Evolutionary conservation across 2,113 vertebrate genomes (phyloP).

Genomic region (Lichenostomus cassidix): DNA sequence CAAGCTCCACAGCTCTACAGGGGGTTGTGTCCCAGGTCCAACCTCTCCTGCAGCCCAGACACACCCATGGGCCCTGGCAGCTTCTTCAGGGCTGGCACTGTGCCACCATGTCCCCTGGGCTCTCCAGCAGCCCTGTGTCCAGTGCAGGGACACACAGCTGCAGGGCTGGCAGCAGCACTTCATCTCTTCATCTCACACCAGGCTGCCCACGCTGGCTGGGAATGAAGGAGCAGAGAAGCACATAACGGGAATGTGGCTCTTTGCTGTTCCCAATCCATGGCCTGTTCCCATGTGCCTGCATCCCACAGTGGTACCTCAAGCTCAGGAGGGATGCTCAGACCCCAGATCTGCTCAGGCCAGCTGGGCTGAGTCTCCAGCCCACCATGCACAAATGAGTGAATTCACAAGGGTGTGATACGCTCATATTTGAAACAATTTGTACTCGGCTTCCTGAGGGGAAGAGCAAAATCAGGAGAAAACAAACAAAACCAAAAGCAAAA

Average conservation of each 20-base stretch:
- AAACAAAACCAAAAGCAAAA: background rate
- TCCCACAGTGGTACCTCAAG: accelerated
- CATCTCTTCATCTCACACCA: background rate
- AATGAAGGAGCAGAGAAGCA: background rate
- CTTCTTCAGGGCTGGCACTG: background rate
- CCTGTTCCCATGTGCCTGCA: background rate
- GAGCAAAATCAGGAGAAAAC: background rate
- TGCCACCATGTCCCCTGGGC: background rate
- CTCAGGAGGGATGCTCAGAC: background rate
- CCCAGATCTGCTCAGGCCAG: background rate
- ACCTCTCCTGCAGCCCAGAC: background rate
- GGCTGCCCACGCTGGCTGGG: background rate
- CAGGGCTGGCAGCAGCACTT: background rate
- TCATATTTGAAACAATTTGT: background rate
- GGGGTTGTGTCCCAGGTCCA: background rate
- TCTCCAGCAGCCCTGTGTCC: background rate
- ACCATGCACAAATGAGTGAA: accelerated
- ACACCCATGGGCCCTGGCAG: background rate
- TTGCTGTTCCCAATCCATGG: background rate
- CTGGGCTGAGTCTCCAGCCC: background rate
- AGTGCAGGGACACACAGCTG: accelerated
- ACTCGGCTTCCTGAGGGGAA: background rate
- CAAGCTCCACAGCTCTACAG: background rate
- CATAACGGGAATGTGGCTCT: accelerated
- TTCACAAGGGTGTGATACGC: background rate